Evolutionary conservation across 92 coral and sea anemone species (phyloP).

Genomic region (Epizoanthus rinbou): DNA sequence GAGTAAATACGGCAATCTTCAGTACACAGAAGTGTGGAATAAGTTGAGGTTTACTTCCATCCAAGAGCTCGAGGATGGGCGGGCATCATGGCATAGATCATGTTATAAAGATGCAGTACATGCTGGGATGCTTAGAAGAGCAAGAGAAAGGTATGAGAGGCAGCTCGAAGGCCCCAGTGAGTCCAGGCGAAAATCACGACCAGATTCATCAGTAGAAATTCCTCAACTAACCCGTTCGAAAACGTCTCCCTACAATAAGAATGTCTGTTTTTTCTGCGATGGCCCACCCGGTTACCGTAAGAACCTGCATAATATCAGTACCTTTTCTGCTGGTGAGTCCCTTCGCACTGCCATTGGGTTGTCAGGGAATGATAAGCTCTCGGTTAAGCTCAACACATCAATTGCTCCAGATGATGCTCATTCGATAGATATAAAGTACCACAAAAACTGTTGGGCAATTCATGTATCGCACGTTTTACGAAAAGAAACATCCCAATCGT

Average conservation of each 20-base stretch:
- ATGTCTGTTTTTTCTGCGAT: constrained; percentile 67
- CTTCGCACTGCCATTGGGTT: constrained; percentile 49
- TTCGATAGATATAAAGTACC: constrained; percentile 65
- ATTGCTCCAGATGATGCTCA: constrained; percentile 65
- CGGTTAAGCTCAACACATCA: constrained; percentile 58
- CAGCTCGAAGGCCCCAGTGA: constrained; percentile 60
- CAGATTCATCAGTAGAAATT: constrained; percentile 35
- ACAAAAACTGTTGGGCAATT: constrained; percentile 58
- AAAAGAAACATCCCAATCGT: constrained; percentile 32
- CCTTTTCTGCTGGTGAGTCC: constrained; percentile 58
- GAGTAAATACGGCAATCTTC: constrained; percentile 35
- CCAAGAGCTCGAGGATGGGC: constrained; percentile 50
- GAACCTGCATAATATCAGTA: constrained; percentile 45
- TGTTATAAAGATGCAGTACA: constrained; percentile 71
- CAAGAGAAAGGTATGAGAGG: constrained; percentile 64
- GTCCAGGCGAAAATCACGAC: constrained; percentile 58
- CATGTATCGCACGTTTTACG: constrained; percentile 61
- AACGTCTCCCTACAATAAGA: constrained; percentile 62
- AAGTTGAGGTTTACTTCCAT: constrained; percentile 37
- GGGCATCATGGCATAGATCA: constrained; percentile 70
- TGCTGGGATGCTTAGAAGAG: constrained; percentile 66
- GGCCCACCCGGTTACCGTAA: constrained; percentile 55
- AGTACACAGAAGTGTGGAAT: constrained; percentile 45
- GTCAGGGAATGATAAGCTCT: constrained; percentile 57
- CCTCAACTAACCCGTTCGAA: constrained; percentile 63